Base-by-base conservation (phyloP, 1,140 invertebrate genomes). In the Drosophila subobscura region DNA sequence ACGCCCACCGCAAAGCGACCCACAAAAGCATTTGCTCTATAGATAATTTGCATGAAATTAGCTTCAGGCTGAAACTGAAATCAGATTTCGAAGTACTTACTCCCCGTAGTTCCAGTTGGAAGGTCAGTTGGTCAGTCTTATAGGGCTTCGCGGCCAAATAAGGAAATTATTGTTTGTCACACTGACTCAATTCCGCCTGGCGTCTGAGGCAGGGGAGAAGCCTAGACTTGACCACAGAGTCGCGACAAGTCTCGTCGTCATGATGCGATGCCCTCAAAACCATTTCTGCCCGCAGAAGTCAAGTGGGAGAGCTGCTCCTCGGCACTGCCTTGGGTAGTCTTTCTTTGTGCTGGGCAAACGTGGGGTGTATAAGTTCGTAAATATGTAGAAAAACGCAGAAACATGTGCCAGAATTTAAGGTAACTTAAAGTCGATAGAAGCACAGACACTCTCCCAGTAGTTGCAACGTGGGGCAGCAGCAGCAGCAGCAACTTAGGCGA, bases 81-180 rank as follows among this genome's bases (percentile, higher is more conserved):
- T 37, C 33, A 10, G 8, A 33, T 37, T 10, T 33, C 33, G 33
- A 1, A 20, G 16, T 20, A 20, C 16, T 20, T 12, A 37, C 33
- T 8, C 33, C 33, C 33, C 33, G 33, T 10, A 33, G 66, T 10
- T 33, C 61, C 42, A 29, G 27, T 46, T 20, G 64, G 51, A 80
- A 76, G 72, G 37, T 77, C 70, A 64, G 44, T 72, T 40, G 23
- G 45, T 46, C 25, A 33, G 51, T 40, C 56, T 63, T 42, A 44
- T 68, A 65, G 22, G 42, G 25, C 46, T 51, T 71, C 67, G 46
- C 52, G 55, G 60, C 44, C 65, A 65, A 76, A 63, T 57, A 71
- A 63, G 75, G 68, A 51, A 81, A 88, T 67, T 78, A 75, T 88
- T 86, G 83, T 86, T 85, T 85, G 81, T 85, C 81, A 86, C 81